phyloP scores from a whole-genome alignment of 2,888 invertebrate species.

The Pseudococcus viburni region DNA sequence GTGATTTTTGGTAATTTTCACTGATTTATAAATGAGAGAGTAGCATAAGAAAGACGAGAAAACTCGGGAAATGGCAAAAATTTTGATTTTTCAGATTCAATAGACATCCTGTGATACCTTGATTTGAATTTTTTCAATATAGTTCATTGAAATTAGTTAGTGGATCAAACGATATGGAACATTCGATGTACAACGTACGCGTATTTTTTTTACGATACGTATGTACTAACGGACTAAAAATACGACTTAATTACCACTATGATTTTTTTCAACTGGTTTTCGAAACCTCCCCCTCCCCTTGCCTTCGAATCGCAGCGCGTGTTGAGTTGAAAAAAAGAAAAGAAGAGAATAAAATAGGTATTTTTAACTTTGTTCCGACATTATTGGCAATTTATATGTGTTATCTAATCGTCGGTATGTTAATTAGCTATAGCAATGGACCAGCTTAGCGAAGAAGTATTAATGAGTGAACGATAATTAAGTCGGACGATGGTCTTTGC shows the following conservation, averaged over 20 bases:
- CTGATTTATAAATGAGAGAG: too few species aligned
- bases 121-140: neutral
- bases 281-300: neutral
- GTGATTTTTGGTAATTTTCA: too few species aligned
- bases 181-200: neutral
- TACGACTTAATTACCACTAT: neutral
- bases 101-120: neutral
- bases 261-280: constrained; percentile 6
- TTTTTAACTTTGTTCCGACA: constrained; percentile 41
- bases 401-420: constrained; percentile 52
- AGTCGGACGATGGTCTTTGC: constrained; percentile 22
- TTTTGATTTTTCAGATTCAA: too few species aligned
- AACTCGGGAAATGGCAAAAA: too few species aligned
- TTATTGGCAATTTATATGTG: neutral
- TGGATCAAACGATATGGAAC: neutral
- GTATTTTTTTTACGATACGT: neutral
- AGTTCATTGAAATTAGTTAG: neutral
- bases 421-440: constrained; percentile 24
- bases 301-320: constrained; percentile 14
- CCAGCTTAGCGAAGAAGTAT: neutral
- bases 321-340: neutral
- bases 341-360: neutral
- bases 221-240: neutral
- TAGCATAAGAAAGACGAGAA: too few species aligned
- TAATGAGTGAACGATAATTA: constrained; percentile 27